Base-by-base conservation (phyloP, 2,797 vertebrate species). In the Rousettus madagascariensis region DNA sequence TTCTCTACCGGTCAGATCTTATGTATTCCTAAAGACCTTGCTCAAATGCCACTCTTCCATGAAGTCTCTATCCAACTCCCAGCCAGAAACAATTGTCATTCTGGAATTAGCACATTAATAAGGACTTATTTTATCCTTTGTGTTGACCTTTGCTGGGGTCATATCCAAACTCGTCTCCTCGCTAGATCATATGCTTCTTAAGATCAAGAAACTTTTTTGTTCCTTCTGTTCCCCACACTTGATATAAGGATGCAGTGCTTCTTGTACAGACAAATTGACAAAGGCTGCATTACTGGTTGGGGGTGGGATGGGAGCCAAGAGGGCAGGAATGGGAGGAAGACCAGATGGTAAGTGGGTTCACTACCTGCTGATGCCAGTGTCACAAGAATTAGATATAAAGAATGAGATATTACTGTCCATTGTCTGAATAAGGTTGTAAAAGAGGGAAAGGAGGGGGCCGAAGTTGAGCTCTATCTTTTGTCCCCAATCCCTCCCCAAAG, bases 401-500 rank as follows among this genome's bases (percentile, higher is more conserved):
- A 49, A 49, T 49, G 16, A 49, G 28, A 41, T 36, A 38, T 55
- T 38, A 36, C 24, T 13, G 10, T 55, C 65, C 57, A 38, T 15
- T 69, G 49, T 59, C 75, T 69, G 82, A 78, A 41, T 57, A 72
- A 63, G 51, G 71, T 5, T 46, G 38, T 59, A 46, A 16, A 55
- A 78, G 30, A 36, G 43, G 61, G 46, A 79, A 43, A 66, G 22
- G 1, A 33, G 49, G 66, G 41, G 33, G 22, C 69, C 57, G 36
- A 96, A 68, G 33, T 36, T 84, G 30, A 96, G 65, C 16, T 51
- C 3, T 65, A 0, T 92, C 46, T 94, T 91, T 96, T 91, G 53
- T 90, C 69, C 28, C 33, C 15, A 46, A 49, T 69, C 33, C 79
- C 38, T 94, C 38, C 57, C 80, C 78, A 78, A 96, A 99, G 99